Conservation (phyloP, 1,140 invertebrate genomes). For the Caenorhabditis brenneri region DNA sequence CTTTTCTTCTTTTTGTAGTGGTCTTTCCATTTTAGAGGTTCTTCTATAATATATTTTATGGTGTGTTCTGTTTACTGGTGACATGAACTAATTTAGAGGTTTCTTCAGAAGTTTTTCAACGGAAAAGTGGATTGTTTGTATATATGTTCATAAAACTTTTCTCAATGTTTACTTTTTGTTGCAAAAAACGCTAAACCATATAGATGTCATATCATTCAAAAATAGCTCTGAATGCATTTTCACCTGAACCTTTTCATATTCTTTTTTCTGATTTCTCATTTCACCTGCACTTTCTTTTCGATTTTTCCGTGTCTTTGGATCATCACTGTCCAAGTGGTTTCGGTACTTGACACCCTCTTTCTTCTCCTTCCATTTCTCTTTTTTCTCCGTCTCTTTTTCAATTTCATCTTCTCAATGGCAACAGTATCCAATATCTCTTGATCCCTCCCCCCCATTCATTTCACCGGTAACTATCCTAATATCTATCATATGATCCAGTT, state of each 20-base stretch:
- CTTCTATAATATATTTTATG: too few species aligned
- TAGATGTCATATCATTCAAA: too few species aligned
- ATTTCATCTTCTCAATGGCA: neutral
- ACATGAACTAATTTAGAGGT: too few species aligned
- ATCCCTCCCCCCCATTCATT: neutral
- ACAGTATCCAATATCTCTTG: slow-evolving; percentile 26
- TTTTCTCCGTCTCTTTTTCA: neutral
- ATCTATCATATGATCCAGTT: slow-evolving; percentile 40
- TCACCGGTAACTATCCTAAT: slow-evolving; percentile 31
- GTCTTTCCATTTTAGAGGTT: too few species aligned
- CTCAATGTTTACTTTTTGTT: too few species aligned
- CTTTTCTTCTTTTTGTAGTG: too few species aligned
- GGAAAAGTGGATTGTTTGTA: too few species aligned
- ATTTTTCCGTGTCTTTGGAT: neutral
- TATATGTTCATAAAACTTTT: too few species aligned
- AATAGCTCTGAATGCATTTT: too few species aligned
- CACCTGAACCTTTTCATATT: neutral
- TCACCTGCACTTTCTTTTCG: neutral
- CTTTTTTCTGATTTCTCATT: neutral
- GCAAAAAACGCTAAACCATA: too few species aligned
- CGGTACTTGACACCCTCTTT: slow-evolving; percentile 20
- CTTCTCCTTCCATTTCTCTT: neutral
- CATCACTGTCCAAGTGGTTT: slow-evolving; percentile 22
- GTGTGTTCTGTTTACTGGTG: too few species aligned
- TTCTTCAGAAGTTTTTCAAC: too few species aligned